Evolutionary conservation across 2,888 invertebrate genomes (phyloP).

Genomic region (Portevinia maculata): DNA sequence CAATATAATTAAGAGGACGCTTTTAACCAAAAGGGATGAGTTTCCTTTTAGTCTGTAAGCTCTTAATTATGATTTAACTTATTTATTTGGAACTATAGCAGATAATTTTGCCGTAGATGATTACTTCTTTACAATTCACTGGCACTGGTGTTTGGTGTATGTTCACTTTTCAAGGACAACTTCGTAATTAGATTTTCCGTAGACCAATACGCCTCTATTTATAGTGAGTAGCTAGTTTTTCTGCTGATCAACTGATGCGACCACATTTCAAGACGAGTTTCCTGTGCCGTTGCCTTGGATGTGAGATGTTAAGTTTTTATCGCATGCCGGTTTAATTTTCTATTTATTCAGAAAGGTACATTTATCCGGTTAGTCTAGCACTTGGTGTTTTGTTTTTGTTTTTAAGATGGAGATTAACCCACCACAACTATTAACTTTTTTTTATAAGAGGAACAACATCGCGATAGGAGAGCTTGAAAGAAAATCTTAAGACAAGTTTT

Average conservation of each 20-base stretch:
- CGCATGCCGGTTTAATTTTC: constrained; percentile 66
- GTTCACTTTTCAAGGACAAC: constrained; percentile 81
- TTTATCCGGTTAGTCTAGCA: constrained; percentile 58
- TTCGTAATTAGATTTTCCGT: constrained; percentile 80
- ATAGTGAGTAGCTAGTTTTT: constrained; percentile 69
- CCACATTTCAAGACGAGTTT: constrained; percentile 54
- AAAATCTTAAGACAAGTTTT: constrained; percentile 64
- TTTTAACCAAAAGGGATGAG: neutral
- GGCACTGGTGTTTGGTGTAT: constrained; percentile 39
- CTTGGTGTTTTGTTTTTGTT: constrained; percentile 14
- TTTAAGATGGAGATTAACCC: constrained; percentile 10
- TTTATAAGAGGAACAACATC: constrained; percentile 2
- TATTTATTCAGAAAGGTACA: constrained; percentile 48
- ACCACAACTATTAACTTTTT: constrained; percentile 7
- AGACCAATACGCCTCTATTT: constrained; percentile 76
- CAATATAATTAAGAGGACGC: too few relatives aligned
- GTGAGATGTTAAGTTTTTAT: constrained; percentile 28
- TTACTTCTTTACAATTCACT: constrained; percentile 43
- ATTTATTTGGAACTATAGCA: neutral
- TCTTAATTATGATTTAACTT: neutral
- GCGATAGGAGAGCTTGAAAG: constrained; percentile 52
- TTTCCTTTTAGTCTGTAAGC: neutral
- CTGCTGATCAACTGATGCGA: constrained; percentile 12
- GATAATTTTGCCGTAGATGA: neutral
- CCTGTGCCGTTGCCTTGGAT: constrained; percentile 43